Evolutionary conservation across 1,140 invertebrate genomes (phyloP).

Genomic region (Paramacrobiotus metropolitanus): DNA sequence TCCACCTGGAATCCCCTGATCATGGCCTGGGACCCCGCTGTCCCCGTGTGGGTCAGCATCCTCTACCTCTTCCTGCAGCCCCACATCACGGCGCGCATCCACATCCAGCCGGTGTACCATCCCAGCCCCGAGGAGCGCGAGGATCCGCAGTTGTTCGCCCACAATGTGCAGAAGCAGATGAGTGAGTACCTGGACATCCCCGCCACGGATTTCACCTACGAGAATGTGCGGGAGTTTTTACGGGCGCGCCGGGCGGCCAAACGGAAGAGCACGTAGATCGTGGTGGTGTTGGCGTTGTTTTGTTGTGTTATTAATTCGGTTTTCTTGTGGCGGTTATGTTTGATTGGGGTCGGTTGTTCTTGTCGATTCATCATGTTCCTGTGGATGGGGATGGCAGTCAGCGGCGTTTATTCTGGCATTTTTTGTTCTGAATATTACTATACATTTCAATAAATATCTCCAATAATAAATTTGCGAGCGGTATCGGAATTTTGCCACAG

Average conservation of each 20-base stretch:
- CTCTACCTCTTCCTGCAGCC: constrained; percentile 1
- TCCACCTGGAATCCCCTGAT: not conserved
- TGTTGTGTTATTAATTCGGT: too few relatives aligned
- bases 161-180: not conserved
- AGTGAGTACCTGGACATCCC: not conserved
- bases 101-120: not conserved
- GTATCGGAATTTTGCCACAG: too few relatives aligned
- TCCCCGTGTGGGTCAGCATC: not conserved
- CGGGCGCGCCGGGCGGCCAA: not conserved
- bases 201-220: not conserved
- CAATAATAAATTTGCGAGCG: too few relatives aligned
- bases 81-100: not conserved
- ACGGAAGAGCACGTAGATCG: not conserved
- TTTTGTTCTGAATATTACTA: too few relatives aligned
- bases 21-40: not conserved
- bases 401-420: too few relatives aligned
- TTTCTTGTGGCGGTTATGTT: too few relatives aligned
- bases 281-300: too few relatives aligned
- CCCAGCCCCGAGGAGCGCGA: not conserved
- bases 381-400: too few relatives aligned
- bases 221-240: not conserved
- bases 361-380: too few relatives aligned
- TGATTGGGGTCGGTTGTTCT: too few relatives aligned
- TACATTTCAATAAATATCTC: too few relatives aligned
- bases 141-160: not conserved